Conservation (phyloP, 2,888 invertebrate species). For the Tachina grossa region DNA sequence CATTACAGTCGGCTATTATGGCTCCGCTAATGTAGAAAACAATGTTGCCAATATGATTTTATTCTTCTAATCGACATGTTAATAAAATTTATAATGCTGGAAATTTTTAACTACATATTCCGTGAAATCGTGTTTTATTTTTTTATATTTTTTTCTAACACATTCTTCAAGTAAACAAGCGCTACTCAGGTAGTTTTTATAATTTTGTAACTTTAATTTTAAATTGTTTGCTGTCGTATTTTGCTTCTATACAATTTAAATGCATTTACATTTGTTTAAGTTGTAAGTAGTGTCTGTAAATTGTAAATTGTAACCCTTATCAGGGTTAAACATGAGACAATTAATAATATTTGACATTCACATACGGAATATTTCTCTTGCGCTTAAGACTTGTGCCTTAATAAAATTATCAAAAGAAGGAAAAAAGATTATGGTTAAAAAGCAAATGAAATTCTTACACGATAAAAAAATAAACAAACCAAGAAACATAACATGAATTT, state of each 20-base stretch:
- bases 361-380: slow-evolving; percentile 23
- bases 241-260: neutral
- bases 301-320: slow-evolving; percentile 58
- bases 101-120: neutral
- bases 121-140: neutral
- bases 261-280: slow-evolving; percentile 12
- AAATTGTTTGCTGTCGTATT: neutral
- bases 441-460: neutral
- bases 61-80: too few species aligned
- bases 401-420: slow-evolving; percentile 9
- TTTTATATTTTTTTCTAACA: neutral
- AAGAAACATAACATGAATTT: neutral
- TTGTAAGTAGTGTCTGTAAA: slow-evolving; percentile 3
- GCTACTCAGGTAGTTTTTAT: neutral
- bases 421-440: neutral
- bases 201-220: slow-evolving; percentile 12
- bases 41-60: too few species aligned
- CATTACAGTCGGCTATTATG: too few species aligned
- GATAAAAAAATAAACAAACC: neutral
- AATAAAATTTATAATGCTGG: too few species aligned
- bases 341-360: slow-evolving; percentile 61
- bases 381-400: slow-evolving; percentile 22
- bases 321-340: slow-evolving; percentile 65
- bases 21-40: too few species aligned
- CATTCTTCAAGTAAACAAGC: neutral